Percentiles rank a stretch among this genome's conserved stretches.
Conservation (phyloP, 2,888 invertebrate genomes). For the Boloria euphrosyne region DNA sequence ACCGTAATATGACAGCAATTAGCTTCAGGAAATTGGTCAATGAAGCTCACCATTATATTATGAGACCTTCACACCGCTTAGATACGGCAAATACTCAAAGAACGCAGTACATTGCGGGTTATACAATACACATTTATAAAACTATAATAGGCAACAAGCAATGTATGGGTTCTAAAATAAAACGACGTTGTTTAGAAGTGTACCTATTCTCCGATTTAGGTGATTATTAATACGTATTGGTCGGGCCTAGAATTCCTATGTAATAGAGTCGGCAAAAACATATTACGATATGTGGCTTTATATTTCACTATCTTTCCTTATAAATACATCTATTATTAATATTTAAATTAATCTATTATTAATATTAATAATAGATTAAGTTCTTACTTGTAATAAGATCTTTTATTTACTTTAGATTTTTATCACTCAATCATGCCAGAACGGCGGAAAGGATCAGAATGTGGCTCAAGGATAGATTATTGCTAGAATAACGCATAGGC, state of each 20-base stretch:
- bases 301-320: too few relatives aligned
- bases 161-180: conserved; percentile 31
- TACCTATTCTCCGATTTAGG: conserved; percentile 38
- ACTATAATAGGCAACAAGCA: conserved; percentile 1
- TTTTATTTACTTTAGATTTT: too few relatives aligned
- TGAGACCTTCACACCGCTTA: conserved; percentile 21
- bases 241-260: conserved; percentile 49
- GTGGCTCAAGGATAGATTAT: too few relatives aligned
- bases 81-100: conserved; percentile 20
- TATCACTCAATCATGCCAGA: too few relatives aligned
- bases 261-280: conserved; percentile 45
- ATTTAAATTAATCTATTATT: too few relatives aligned
- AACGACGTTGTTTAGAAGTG: conserved; percentile 19
- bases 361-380: too few relatives aligned
- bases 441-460: too few relatives aligned
- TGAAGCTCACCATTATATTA: conserved; percentile 40
- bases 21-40: conserved; percentile 43
- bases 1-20: conserved; percentile 41
- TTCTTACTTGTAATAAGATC: too few relatives aligned
- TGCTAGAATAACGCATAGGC: too few relatives aligned
- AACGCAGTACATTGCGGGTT: conserved; percentile 33
- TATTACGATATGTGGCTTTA: neutral
- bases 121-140: neutral
- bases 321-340: too few relatives aligned
- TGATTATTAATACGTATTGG: conserved; percentile 58